These are phyloP conservation scores for Limnephilus marmoratus DNA, from an alignment of 2,888 invertebrate species.

Conservation along the genomic window DNA sequence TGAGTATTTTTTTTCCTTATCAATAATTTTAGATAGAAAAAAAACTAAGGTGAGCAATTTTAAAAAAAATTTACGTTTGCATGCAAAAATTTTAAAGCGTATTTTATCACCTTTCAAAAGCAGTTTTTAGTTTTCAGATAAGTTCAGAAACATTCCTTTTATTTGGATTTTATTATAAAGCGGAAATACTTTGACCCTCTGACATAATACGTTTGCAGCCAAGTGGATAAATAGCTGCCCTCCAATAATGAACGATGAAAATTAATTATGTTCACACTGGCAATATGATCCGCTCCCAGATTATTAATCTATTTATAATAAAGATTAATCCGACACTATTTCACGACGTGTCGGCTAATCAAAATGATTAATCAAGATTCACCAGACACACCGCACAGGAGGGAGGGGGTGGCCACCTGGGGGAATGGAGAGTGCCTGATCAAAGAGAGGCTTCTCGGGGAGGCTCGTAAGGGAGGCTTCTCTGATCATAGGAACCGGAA, in stretches of 20 bases:
- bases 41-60: no score
- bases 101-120: no score
- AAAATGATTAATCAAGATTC: not conserved
- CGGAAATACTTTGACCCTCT: no score
- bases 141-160: no score
- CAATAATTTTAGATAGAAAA: no score
- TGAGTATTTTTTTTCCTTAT: no score
- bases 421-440: not conserved
- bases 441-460: not conserved
- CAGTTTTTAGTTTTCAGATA: no score
- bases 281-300: not conserved
- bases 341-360: not conserved
- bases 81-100: no score
- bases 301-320: not conserved
- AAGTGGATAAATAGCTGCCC: no score
- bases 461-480: not conserved
- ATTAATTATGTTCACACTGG: not conserved
- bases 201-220: no score
- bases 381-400: not conserved
- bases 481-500: conserved; percentile 9
- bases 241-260: not conserved
- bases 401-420: not conserved
- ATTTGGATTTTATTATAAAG: no score
- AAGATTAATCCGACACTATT: not conserved
- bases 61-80: no score